These are phyloP conservation scores for Melanotaenia nigrans DNA, from an alignment of 2,797 vertebrate species.

Conservation along the genomic window DNA sequence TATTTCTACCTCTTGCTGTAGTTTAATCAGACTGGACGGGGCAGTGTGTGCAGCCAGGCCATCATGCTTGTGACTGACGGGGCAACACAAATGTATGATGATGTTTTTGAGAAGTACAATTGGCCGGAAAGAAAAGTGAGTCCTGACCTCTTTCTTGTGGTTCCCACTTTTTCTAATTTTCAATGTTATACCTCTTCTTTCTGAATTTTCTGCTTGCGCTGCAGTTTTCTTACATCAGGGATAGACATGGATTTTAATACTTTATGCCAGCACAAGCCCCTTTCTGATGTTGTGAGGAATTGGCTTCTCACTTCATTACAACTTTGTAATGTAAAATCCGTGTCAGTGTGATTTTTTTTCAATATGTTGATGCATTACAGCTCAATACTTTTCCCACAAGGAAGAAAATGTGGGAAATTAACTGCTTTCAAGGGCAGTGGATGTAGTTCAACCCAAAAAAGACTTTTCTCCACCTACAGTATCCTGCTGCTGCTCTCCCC, in stretches of 20 bases:
- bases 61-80: conserved; percentile 98
- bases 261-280: conserved; percentile 31
- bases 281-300: conserved; percentile 66
- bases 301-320: conserved; percentile 57
- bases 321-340: conserved; percentile 50
- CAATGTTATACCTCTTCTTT: conserved; percentile 5
- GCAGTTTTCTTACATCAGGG: conserved; percentile 45
- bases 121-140: conserved; percentile 97
- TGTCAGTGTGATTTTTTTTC: conserved; percentile 47
- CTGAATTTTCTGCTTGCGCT: conserved; percentile 35
- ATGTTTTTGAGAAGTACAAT: conserved; percentile 95
- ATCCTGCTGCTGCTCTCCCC: not conserved
- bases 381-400: conserved; percentile 38
- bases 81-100: conserved; percentile 92
- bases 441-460: conserved; percentile 37
- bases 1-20: conserved; percentile 54
- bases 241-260: conserved; percentile 54
- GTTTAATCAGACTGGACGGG: conserved; percentile 97
- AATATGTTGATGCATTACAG: conserved; percentile 53
- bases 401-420: conserved; percentile 59
- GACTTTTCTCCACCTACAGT: conserved; percentile 11
- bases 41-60: conserved; percentile 96
- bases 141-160: not conserved
- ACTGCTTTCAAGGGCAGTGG: conserved; percentile 60
- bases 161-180: conserved; percentile 15